Evolutionary conservation across 1,140 invertebrate species (phyloP).

Genomic region (Branchinecta lynchi): DNA sequence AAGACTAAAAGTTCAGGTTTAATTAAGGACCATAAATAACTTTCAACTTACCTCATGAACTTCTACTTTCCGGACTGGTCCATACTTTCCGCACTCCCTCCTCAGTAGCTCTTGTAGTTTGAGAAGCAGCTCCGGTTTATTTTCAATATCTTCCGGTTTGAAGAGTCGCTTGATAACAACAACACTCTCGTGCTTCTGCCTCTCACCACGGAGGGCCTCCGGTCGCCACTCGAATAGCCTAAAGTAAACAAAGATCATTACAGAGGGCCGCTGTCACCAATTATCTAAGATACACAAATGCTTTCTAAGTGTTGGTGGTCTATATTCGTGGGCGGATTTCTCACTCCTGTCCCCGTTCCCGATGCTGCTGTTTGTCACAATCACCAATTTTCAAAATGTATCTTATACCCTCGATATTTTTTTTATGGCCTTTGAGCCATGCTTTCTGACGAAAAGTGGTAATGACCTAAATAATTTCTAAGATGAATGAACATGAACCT

Average conservation of each 20-base stretch:
- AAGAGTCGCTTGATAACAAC: constrained; percentile 94
- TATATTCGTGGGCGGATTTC: too few species aligned
- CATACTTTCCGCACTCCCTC: constrained; percentile 78
- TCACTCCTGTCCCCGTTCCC: too few species aligned
- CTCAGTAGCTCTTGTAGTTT: constrained; percentile 82
- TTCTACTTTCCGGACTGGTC: constrained; percentile 76
- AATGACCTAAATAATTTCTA: too few species aligned
- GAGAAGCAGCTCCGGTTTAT: constrained; percentile 67
- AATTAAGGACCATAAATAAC: constrained; percentile 16
- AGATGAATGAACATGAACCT: too few species aligned
- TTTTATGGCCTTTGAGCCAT: too few species aligned
- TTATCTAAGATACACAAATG: too few species aligned
- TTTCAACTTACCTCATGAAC: constrained; percentile 70
- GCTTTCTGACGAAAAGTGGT: too few species aligned
- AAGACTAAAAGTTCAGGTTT: not conserved
- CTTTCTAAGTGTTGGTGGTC: too few species aligned
- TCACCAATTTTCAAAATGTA: too few species aligned
- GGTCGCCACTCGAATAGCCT: constrained; percentile 91
- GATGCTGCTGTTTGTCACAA: too few species aligned
- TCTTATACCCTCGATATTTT: too few species aligned
- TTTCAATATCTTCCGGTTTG: constrained; percentile 72
- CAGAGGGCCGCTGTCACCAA: too few species aligned
- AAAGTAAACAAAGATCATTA: constrained; percentile 24
- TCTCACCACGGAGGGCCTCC: constrained; percentile 66
- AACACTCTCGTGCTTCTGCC: constrained; percentile 69